Base-by-base conservation (phyloP, 2,113 vertebrate genomes). In the Sialia sialis region DNA sequence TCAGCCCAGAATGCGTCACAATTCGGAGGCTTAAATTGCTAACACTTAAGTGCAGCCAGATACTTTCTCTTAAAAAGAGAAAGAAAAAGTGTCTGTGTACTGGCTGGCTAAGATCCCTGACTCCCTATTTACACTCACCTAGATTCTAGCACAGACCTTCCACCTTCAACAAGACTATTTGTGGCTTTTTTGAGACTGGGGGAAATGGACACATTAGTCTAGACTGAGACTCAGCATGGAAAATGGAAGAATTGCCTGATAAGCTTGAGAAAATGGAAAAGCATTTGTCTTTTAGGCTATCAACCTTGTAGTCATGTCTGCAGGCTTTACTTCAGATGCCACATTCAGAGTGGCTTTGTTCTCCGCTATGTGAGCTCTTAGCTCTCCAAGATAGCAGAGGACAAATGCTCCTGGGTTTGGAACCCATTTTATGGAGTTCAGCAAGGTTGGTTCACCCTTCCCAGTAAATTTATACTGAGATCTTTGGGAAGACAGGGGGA, bases 251-350 rank as follows among this genome's bases (percentile, higher is more conserved):
- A 72, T 11, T 82, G 10, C 30, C 25, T 16, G 7, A 70, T 49
- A 55, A 87, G 18, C 20, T 43, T 51, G 16, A 67, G 78, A 11
- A 51, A 69, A 48, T 26, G 7, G 49, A 46, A 78, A 36, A 66
- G 3, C 27, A 23, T 36, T 41, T 68, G 21, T 73, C n/a, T 88
- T 79, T 74, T 36, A 19, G 41, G 11, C 56, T 67, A 4, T 23
- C 1, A 8, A 1, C 16, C 36, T 29, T 9, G 17, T 8, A 18
- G 58, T 32, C 0, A 0, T 13, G 20, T 44, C 67, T 51, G 13
- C 18, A 54, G 49, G 19, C 23, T 75, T 64, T 49, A 11, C 17
- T 77, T 34, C 62, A 75, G n/a, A 13, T 55, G 22, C 16, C 34
- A 27, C 32, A 74, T 46, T 17, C 26, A 32, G 7, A 13, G 7